Evolutionary conservation across 2,888 invertebrate genomes (phyloP), one percentile per base, ranked within the genome.

Genomic region (Volucella zonaria): DNA sequence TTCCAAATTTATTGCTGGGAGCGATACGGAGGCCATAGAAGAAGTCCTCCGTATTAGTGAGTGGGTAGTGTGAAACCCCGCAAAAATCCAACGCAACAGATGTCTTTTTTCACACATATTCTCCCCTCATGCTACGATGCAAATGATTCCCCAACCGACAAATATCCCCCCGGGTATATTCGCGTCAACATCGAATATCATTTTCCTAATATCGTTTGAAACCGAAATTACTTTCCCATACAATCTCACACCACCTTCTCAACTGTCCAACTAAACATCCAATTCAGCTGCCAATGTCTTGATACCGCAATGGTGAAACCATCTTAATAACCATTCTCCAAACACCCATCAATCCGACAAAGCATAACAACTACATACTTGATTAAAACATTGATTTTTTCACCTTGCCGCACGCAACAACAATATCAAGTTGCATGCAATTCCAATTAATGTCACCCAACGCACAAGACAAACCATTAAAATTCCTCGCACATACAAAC

Each of bases 371-470:
- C 68, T 66, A 79, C 51, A 47, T 42, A 58, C 56, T 78, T 82
- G 56, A 80, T 62, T 74, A 49, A 74, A 68, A n/a, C n/a, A n/a
- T n/a, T n/a, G n/a, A n/a, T n/a, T n/a, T n/a, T n/a, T n/a, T n/a
- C n/a, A n/a, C n/a, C n/a, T n/a, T n/a, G n/a, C n/a, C 40, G 12
- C 67, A 78, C 73, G 67, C 78, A 78, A 62, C 67, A 78, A 62
- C 73, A 68, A 56, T 70, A 75, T 70, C 66, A 74, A 75, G 75
- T 51, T 51, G 15, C 23, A 54, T 79, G 59, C 74, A 83, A 83
- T 83, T 79, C 59, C 74, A 83, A 83, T 83, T 83, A 83, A 71
- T 79, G 75, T 70, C 66, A 75, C 74, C 58, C 73, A 58, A 82
- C 74, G 78, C 74, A 78, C 68, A 75, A 68, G 64, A 64, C 64